Conservation (phyloP, 2,113 vertebrate genomes). For the Macaca mulatta region DNA sequence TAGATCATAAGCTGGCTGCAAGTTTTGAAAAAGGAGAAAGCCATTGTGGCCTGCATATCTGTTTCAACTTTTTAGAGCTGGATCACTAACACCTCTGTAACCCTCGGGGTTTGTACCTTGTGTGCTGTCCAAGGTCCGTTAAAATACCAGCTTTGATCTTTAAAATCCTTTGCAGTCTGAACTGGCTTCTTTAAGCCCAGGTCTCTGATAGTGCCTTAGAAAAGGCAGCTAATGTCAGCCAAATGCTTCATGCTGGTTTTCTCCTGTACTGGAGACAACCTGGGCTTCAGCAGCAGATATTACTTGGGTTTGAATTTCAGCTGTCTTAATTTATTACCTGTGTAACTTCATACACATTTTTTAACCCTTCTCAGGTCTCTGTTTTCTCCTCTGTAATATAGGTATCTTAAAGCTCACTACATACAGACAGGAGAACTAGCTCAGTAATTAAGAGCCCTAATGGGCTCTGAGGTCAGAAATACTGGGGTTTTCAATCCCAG, state of each 20-base stretch:
- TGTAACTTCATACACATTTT: neutral
- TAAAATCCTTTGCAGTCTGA: conserved; percentile 62
- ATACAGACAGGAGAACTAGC: neutral
- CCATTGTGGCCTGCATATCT: conserved; percentile 17
- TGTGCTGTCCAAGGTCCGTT: conserved; percentile 67
- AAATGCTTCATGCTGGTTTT: conserved; percentile 57
- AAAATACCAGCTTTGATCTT: conserved; percentile 79
- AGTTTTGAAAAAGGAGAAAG: conserved; percentile 58
- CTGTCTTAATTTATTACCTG: conserved; percentile 15
- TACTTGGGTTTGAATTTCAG: conserved; percentile 22
- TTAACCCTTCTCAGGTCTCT: neutral
- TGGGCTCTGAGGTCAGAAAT: neutral
- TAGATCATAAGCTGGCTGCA: conserved; percentile 57
- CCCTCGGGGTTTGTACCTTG: conserved; percentile 54
- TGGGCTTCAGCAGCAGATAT: neutral
- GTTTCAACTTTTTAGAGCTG: conserved; percentile 46
- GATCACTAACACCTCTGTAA: conserved; percentile 57
- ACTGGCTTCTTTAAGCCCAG: conserved; percentile 58
- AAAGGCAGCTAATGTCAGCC: conserved; percentile 62
- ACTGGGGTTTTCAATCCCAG: neutral
- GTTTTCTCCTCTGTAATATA: neutral
- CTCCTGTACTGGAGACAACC: neutral
- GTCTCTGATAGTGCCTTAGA: conserved; percentile 63
- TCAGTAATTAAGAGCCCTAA: neutral
- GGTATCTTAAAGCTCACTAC: neutral